Conservation (phyloP, 2,888 invertebrate genomes). For the Rhagium mordax region DNA sequence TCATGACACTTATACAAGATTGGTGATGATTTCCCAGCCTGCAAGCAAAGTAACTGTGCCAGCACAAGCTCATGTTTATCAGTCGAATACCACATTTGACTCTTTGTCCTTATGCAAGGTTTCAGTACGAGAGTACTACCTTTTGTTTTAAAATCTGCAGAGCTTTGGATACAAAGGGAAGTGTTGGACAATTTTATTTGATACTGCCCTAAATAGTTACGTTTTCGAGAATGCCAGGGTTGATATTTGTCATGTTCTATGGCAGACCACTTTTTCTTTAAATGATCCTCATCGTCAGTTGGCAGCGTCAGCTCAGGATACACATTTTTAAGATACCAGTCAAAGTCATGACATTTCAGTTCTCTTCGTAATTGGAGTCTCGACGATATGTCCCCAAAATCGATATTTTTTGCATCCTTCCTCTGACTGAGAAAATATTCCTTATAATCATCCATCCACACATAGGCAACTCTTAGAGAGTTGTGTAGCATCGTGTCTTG, state of each 20-base stretch:
- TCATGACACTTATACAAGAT: conserved; percentile 93
- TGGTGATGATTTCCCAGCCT: conserved; percentile 78
- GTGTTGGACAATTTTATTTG: conserved; percentile 81
- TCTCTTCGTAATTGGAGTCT: conserved; percentile 80
- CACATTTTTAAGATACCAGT: conserved; percentile 89
- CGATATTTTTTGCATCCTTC: conserved; percentile 75
- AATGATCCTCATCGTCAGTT: conserved; percentile 72
- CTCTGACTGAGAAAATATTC: conserved; percentile 82
- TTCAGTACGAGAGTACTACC: conserved; percentile 82
- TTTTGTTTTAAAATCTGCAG: conserved; percentile 84
- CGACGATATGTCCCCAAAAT: conserved; percentile 87
- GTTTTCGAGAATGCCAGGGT: conserved; percentile 87
- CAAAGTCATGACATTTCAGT: conserved; percentile 86
- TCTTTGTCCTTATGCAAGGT: conserved; percentile 79
- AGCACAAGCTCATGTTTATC: conserved; percentile 87
- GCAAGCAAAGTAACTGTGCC: conserved; percentile 88
- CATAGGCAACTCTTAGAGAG: conserved; percentile 92
- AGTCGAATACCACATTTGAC: conserved; percentile 91
- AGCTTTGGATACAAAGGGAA: conserved; percentile 85
- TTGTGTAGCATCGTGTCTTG: conserved; percentile 93
- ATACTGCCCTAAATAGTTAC: conserved; percentile 82
- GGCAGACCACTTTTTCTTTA: conserved; percentile 76
- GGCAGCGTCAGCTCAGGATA: conserved; percentile 86
- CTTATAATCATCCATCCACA: conserved; percentile 98
- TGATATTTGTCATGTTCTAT: conserved; percentile 79